These are phyloP conservation scores for Myotis pilosus DNA, from an alignment of 2,797 vertebrate species.

Conservation along the genomic window DNA sequence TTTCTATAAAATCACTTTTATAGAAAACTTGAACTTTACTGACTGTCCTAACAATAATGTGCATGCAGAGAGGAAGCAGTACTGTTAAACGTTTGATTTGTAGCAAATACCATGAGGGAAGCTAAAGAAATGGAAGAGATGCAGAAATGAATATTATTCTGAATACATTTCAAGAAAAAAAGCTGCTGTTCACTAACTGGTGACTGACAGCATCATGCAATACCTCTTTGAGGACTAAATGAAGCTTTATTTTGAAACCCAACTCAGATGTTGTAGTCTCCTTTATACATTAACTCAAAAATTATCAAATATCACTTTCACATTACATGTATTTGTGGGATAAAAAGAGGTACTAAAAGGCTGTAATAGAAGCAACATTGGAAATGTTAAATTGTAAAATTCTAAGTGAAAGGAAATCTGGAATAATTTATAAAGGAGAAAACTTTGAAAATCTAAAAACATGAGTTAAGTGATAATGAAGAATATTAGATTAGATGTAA, in stretches of 20 bases:
- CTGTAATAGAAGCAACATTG: neutral
- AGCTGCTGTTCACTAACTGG: neutral
- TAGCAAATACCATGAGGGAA: conserved; percentile 35
- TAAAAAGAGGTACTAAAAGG: neutral
- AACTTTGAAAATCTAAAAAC: neutral
- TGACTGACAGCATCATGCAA: conserved; percentile 1
- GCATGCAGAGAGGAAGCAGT: neutral
- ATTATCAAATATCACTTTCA: neutral
- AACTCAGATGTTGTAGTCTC: neutral
- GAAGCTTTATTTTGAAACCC: conserved; percentile 28
- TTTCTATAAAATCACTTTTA: neutral
- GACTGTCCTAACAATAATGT: neutral
- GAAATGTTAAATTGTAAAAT: neutral
- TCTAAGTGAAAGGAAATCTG: neutral
- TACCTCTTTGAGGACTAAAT: neutral
- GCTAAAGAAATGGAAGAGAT: conserved; percentile 14
- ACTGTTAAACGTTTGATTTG: conserved; percentile 56
- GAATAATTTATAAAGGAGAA: neutral
- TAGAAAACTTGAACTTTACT: neutral
- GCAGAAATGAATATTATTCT: neutral
- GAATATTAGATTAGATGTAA: neutral
- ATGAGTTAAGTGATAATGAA: neutral
- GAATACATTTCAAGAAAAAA: conserved; percentile 11
- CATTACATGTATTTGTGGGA: neutral
- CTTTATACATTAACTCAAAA: neutral